Percentiles rank a stretch among this genome's conserved stretches.
Evolutionary conservation across 92 coral and sea anemone genomes (phyloP).

Genomic region (Siderastrea siderea): DNA sequence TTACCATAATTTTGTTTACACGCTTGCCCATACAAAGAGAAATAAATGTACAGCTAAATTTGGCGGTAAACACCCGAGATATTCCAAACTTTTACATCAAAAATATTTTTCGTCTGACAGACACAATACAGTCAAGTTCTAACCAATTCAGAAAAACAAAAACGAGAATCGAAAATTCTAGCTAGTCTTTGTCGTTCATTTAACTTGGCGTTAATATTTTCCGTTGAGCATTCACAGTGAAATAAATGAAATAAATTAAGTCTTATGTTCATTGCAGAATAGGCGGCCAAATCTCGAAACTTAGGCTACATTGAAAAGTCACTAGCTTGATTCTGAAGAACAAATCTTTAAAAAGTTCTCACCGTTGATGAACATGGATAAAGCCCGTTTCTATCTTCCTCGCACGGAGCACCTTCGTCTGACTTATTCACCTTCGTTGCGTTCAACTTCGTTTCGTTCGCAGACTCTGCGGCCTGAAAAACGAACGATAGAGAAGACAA

Average conservation of each 20-base stretch:
- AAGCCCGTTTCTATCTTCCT: conserved; percentile 59
- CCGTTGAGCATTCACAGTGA: too few species aligned
- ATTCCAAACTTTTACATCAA: background rate
- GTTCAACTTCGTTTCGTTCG: background rate
- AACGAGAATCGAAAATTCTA: too few species aligned
- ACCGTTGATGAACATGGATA: conserved; percentile 93
- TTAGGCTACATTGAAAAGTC: background rate
- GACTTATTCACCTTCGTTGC: background rate
- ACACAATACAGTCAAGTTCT: background rate
- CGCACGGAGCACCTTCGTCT: conserved; percentile 54
- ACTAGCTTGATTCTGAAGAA: background rate
- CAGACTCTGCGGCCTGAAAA: conserved; percentile 16
- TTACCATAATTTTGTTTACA: conserved; percentile 53
- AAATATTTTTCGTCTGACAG: background rate
- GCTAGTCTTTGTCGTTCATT: too few species aligned
- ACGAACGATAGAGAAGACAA: background rate
- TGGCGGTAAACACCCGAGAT: background rate
- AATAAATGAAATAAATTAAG: background rate
- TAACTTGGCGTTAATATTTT: too few species aligned
- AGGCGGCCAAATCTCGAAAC: background rate
- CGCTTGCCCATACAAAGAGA: conserved; percentile 19
- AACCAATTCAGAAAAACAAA: too few species aligned
- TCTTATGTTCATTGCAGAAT: background rate
- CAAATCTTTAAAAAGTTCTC: background rate
- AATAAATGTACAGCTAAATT: conserved; percentile 1